Evolutionary conservation across 2,797 vertebrate genomes (phyloP), one percentile per base, ranked within the genome.

Genomic region (Pelobates cultripes): DNA sequence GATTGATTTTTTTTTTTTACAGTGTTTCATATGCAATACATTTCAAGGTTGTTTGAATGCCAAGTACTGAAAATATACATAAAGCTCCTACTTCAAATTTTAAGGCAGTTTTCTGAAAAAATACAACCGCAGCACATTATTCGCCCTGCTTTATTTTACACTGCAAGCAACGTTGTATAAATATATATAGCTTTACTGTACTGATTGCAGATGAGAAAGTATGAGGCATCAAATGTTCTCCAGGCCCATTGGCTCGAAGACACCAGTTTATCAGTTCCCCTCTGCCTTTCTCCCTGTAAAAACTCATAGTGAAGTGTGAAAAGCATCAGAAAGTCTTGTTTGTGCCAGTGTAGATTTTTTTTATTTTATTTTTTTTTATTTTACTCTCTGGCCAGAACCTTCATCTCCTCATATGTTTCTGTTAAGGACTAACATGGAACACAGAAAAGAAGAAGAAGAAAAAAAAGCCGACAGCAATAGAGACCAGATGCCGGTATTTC

Each of bases 401-500:
- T 93, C 92, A 89, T 94, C 92, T 94, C 91, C 92, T 94, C 93
- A 92, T 94, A 90, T 94, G 94, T 94, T 94, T 94, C 92, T 94
- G 95, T 94, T 95, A 93, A 94, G 91, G 91, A 94, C 93, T 95
- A 94, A 96, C 94, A 93, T 94, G 93, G 93, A 96, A 94, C 93
- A 86, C 60, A 75, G 77, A 79, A 75, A 66, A 84, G 67, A 78
- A 83, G 73, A 79, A 75, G 77, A 60, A 63, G 41, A 66, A 75
- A 82, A 57, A 94, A 93, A 92, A 90, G 75, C 94, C 90, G 88
- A 93, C 91, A 93, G 94, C 93, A 96, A 96, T 96, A 93, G 93
- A 95, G 94, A 95, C 93, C 95, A 96, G 95, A 96, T 96, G 95
- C 94, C 64, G 93, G 91, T 91, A 92, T 94, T 94, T 94, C 93